Percentiles rank a stretch among this genome's conserved stretches.
These are phyloP conservation scores for Varecia variegata DNA, from an alignment of 2,797 vertebrate genomes.

Conservation along the genomic window DNA sequence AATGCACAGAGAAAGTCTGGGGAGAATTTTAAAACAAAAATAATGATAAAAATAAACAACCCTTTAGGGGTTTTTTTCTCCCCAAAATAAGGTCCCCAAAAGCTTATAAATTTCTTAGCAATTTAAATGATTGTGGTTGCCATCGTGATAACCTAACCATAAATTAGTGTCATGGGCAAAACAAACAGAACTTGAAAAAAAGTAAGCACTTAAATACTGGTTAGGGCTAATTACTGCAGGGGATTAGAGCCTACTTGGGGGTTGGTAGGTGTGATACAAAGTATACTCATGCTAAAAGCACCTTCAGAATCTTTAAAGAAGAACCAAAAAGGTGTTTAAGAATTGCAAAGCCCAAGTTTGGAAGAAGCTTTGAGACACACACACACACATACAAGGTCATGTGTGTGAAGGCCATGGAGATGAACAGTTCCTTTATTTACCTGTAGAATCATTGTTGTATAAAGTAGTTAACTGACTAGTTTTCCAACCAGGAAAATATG, in stretches of 20 bases:
- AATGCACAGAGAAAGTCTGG: conserved; percentile 36
- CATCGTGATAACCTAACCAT: conserved; percentile 58
- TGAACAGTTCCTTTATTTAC: neutral
- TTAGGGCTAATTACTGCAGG: conserved; percentile 60
- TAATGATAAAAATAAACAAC: conserved; percentile 47
- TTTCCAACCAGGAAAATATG: neutral
- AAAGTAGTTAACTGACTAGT: neutral
- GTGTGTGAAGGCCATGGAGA: neutral
- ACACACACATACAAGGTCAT: neutral
- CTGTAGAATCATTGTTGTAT: neutral
- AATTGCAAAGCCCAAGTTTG: neutral
- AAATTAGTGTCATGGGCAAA: conserved; percentile 74
- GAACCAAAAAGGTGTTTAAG: neutral
- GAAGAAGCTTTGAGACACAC: neutral
- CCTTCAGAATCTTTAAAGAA: neutral
- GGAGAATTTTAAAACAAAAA: conserved; percentile 57
- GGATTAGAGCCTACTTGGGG: conserved; percentile 54
- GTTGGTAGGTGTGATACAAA: conserved; percentile 28
- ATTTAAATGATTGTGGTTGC: conserved; percentile 59
- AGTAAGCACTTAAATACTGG: conserved; percentile 74
- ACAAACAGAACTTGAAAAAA: conserved; percentile 75
- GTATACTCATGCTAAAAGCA: conserved; percentile 20
- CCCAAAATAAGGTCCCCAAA: conserved; percentile 33
- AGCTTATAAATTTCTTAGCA: conserved; percentile 45
- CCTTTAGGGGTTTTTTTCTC: neutral